Evolutionary conservation across 2,888 invertebrate species (phyloP).

Genomic region (Agrotis clavis): DNA sequence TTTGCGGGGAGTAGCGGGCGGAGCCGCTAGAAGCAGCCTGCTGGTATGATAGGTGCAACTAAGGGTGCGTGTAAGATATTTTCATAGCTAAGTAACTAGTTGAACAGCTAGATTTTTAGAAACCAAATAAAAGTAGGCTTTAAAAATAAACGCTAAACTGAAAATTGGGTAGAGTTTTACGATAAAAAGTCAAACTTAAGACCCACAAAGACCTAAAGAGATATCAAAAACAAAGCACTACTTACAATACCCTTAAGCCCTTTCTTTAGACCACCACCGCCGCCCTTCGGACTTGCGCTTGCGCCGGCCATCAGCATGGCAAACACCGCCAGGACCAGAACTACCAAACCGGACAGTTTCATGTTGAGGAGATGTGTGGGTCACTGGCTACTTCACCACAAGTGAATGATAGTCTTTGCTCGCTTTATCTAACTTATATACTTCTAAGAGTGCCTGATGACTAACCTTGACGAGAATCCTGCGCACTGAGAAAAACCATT

Average conservation of each 20-base stretch:
- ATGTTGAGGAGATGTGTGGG: slow-evolving; percentile 52
- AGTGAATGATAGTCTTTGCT: slow-evolving; percentile 34
- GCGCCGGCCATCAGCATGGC: slow-evolving; percentile 62
- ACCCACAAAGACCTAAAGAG: background rate
- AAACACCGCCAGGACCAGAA: slow-evolving; percentile 63
- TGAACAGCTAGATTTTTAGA: too few species aligned
- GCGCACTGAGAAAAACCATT: slow-evolving; percentile 39
- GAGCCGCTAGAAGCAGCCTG: too few species aligned
- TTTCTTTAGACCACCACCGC: slow-evolving; percentile 54
- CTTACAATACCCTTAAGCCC: slow-evolving; percentile 65
- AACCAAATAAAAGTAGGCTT: too few species aligned
- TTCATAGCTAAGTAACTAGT: too few species aligned
- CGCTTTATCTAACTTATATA: slow-evolving; percentile 43
- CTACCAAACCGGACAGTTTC: slow-evolving; percentile 64
- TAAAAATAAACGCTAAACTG: background rate
- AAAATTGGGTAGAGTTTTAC: too few species aligned
- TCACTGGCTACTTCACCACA: slow-evolving; percentile 29
- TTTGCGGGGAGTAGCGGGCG: too few species aligned
- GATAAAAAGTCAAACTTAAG: background rate
- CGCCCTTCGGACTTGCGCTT: slow-evolving; percentile 61
- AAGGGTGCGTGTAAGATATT: too few species aligned
- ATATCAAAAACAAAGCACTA: slow-evolving; percentile 17
- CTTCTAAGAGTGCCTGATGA: slow-evolving; percentile 23
- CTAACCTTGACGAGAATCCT: slow-evolving; percentile 37
- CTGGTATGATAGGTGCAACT: background rate